phyloP scores from a whole-genome alignment of 2,797 vertebrate genomes.

The Avahi laniger region DNA sequence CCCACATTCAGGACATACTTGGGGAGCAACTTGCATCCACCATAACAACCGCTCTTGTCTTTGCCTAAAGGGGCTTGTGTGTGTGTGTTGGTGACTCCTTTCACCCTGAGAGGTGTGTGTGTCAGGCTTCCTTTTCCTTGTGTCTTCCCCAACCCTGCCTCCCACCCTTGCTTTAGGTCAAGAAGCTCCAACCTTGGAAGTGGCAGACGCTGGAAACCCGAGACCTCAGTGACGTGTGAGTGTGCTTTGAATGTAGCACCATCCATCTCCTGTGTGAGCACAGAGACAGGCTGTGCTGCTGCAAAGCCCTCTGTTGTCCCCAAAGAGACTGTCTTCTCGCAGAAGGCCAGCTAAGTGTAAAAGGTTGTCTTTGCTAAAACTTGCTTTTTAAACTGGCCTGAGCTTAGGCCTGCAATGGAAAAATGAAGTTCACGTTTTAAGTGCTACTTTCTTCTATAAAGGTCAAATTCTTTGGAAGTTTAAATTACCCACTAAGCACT shows the following conservation, averaged over 20 bases:
- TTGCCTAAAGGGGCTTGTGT: conserved; percentile 23
- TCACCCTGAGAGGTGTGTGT: neutral
- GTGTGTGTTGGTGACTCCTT: neutral
- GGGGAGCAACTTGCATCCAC: neutral
- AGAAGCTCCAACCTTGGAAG: neutral
- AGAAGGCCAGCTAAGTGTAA: neutral
- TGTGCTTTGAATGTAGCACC: neutral
- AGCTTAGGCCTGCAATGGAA: neutral
- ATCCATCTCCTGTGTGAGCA: neutral
- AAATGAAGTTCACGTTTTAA: neutral
- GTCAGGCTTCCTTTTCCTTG: neutral
- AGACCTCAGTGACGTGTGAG: neutral
- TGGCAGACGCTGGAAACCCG: neutral
- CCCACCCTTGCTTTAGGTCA: neutral
- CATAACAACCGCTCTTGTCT: conserved; percentile 72
- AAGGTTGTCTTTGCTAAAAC: neutral
- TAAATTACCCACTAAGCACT: neutral
- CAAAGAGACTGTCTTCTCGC: neutral
- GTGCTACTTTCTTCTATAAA: neutral
- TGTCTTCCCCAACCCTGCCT: neutral
- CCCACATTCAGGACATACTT: conserved; percentile 63
- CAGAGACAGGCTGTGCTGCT: neutral
- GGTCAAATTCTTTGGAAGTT: neutral
- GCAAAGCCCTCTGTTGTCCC: neutral
- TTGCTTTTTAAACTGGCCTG: neutral